A percentile compares a stretch with the other conserved stretches of the same genome.
These are phyloP conservation scores for Trachemys scripta DNA, from an alignment of 2,113 vertebrate species.

Conservation along the genomic window DNA sequence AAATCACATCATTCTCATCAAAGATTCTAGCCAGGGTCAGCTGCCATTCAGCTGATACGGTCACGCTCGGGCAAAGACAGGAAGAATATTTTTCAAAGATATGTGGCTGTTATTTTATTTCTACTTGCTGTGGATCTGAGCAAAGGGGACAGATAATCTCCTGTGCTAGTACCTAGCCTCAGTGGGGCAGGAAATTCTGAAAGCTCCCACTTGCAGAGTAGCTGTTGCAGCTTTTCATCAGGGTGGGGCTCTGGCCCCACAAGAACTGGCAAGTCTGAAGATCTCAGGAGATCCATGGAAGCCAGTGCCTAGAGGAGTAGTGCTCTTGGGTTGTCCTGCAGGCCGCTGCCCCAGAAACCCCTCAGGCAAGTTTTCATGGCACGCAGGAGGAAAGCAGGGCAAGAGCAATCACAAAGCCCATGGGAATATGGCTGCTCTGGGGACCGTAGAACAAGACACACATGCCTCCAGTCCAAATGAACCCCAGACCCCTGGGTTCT, in stretches of 20 bases:
- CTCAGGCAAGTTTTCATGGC: not conserved
- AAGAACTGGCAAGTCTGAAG: not conserved
- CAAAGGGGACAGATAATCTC: not conserved
- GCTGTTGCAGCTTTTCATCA: not conserved
- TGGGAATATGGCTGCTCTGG: not conserved
- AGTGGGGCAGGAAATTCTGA: not conserved
- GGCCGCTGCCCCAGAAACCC: not conserved
- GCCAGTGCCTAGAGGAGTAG: not conserved
- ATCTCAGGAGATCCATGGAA: not conserved
- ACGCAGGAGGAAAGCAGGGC: fast-evolving
- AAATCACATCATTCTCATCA: not conserved
- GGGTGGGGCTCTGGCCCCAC: not conserved
- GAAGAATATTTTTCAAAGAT: not conserved
- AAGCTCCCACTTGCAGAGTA: not conserved
- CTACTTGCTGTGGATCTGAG: not conserved
- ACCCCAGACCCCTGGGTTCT: not conserved
- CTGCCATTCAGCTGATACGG: fast-evolving
- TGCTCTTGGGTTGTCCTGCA: not conserved
- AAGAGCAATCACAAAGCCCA: not conserved
- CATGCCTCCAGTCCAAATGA: fast-evolving
- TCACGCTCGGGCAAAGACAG: not conserved
- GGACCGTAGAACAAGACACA: not conserved
- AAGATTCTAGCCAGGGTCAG: not conserved
- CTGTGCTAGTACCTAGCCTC: not conserved
- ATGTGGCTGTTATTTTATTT: not conserved